phyloP scores from a whole-genome alignment of 2,797 vertebrate genomes.

The Sebastolobus altivelis region DNA sequence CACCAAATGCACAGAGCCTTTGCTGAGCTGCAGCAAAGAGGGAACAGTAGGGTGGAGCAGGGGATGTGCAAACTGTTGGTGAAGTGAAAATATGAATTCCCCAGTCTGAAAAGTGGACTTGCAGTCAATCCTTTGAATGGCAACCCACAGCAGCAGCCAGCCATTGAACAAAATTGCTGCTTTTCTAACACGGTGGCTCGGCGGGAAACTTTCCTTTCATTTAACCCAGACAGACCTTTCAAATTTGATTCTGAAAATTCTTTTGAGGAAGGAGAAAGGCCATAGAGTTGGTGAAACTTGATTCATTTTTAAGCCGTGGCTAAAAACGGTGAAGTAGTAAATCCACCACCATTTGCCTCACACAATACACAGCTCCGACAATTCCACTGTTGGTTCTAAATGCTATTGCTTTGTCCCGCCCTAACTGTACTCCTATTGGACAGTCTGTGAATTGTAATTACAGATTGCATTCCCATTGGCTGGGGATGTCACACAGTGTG shows the following conservation, averaged over 20 bases:
- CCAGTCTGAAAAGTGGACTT: neutral
- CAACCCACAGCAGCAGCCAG: neutral
- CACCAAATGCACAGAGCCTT: neutral
- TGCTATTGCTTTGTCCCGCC: neutral
- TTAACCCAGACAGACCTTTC: neutral
- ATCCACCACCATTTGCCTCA: neutral
- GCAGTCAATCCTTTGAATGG: neutral
- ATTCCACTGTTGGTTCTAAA: neutral
- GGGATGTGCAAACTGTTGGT: neutral
- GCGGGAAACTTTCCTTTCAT: conserved; percentile 1
- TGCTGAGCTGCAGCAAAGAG: conserved; percentile 2
- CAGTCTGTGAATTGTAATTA: neutral
- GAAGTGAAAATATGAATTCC: conserved; percentile 1
- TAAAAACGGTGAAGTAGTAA: neutral
- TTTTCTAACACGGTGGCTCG: neutral
- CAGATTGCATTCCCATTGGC: neutral
- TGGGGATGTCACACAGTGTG: neutral
- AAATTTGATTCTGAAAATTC: neutral
- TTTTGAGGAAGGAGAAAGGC: neutral
- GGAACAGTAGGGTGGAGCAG: neutral
- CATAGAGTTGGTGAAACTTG: neutral
- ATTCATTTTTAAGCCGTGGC: neutral
- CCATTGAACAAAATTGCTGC: neutral
- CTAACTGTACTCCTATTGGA: neutral
- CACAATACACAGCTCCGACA: neutral